A percentile compares a stretch with the other conserved stretches of the same genome.
Conservation (phyloP, 64 coral and sea anemone species). For the Trachythela sp. region DNA sequence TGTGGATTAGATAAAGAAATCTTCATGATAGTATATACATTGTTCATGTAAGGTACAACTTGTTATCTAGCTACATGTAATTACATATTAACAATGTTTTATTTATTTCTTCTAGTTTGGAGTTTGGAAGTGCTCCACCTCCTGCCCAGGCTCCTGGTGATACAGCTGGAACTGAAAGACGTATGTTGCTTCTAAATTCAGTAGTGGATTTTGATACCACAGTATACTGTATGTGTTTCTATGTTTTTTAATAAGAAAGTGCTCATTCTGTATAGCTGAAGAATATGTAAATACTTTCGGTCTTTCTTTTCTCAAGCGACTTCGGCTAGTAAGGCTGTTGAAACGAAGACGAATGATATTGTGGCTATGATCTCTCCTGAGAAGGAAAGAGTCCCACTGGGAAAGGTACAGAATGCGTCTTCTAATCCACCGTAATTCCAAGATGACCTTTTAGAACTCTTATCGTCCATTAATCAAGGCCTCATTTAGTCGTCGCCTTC, state of each 20-base stretch:
- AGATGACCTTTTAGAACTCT: not conserved
- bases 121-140: conserved; percentile 81
- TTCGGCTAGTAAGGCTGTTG: conserved; percentile 75
- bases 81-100: not conserved
- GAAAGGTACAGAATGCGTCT: conserved; percentile 57
- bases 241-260: not conserved
- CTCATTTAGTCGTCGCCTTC: no score
- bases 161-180: conserved; percentile 70
- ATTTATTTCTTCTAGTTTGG: conserved; percentile 52
- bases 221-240: no score
- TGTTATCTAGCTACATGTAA: no score
- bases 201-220: no score
- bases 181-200: conserved; percentile 70
- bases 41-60: no score
- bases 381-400: conserved; percentile 72
- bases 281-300: no score
- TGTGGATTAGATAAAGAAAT: not conserved
- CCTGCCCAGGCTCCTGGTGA: conserved; percentile 59
- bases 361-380: conserved; percentile 95
- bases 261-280: no score
- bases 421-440: no score
- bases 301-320: conserved; percentile 44
- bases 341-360: conserved; percentile 93
- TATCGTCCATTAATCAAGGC: not conserved
- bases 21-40: no score